Evolutionary conservation across 2,888 invertebrate species (phyloP).

Genomic region (Pseudococcus viburni): DNA sequence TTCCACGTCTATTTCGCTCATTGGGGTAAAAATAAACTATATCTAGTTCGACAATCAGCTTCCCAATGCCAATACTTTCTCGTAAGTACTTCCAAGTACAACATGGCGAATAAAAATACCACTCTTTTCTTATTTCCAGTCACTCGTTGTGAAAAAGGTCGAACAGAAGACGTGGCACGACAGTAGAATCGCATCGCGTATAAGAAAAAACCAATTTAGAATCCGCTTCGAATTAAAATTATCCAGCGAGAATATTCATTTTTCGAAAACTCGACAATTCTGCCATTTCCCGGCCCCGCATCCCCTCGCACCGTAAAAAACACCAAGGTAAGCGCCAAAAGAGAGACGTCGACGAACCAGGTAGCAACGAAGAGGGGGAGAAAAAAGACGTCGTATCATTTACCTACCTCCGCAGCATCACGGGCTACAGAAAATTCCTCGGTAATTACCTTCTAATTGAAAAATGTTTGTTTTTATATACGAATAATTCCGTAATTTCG

Average conservation of each 20-base stretch:
- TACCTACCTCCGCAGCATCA: not conserved
- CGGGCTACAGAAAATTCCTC: not conserved
- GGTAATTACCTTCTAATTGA: conserved; percentile 52
- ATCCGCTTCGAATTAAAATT: conserved; percentile 10
- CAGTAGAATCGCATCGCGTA: not conserved
- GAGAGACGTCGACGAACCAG: not conserved
- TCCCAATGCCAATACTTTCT: too few species aligned
- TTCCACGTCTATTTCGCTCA: too few species aligned
- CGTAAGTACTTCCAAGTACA: too few species aligned
- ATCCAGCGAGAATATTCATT: conserved; percentile 8
- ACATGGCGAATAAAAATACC: too few species aligned
- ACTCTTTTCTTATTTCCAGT: not conserved
- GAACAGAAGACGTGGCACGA: not conserved
- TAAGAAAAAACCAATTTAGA: conserved; percentile 31
- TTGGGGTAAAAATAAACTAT: too few species aligned
- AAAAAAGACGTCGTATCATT: not conserved
- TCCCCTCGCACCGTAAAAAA: too few species aligned
- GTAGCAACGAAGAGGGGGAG: not conserved
- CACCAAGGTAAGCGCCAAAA: too few species aligned
- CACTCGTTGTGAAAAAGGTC: too few species aligned
- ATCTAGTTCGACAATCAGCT: too few species aligned
- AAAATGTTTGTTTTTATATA: conserved; percentile 40
- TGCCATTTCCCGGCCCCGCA: not conserved
- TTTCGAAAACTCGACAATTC: conserved; percentile 28
- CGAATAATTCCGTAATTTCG: conserved; percentile 32